A percentile compares a stretch with the other conserved stretches of the same genome.
phyloP scores from a whole-genome alignment of 2,888 invertebrate species.

The Actias luna region DNA sequence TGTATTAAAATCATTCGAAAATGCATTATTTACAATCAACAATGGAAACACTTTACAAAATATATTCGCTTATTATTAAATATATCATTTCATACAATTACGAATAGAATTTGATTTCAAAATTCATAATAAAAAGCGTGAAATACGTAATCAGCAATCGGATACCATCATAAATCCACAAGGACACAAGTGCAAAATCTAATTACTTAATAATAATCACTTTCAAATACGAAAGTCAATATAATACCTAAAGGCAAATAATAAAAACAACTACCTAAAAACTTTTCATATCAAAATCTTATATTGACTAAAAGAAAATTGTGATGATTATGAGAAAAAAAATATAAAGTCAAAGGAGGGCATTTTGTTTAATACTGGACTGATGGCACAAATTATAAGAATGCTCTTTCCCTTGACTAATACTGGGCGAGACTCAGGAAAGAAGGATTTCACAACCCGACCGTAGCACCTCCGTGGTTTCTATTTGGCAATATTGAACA shows the following conservation, averaged over 20 bases:
- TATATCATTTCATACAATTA: constrained; percentile 63
- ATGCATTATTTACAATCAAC: constrained; percentile 81
- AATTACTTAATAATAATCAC: constrained; percentile 69
- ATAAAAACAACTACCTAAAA: constrained; percentile 75
- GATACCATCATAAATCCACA: constrained; percentile 74
- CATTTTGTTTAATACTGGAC: constrained; percentile 76
- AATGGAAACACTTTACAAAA: constrained; percentile 76
- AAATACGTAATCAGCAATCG: constrained; percentile 68
- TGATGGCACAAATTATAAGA: constrained; percentile 77
- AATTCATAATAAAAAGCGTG: constrained; percentile 67
- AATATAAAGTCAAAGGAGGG: constrained; percentile 70
- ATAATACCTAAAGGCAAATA: constrained; percentile 76
- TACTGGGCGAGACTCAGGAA: constrained; percentile 74
- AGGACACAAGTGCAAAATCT: constrained; percentile 80
- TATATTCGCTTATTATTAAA: constrained; percentile 51
- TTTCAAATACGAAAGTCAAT: constrained; percentile 77
- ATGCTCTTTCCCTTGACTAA: constrained; percentile 76
- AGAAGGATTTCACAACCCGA: constrained; percentile 80
- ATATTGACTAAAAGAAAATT: constrained; percentile 79
- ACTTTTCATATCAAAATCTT: constrained; percentile 76
- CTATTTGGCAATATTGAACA: constrained; percentile 56
- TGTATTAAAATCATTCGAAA: constrained; percentile 70
- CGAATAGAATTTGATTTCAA: constrained; percentile 65
- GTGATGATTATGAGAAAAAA: constrained; percentile 70
- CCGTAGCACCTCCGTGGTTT: constrained; percentile 67